A percentile compares a stretch with the other conserved stretches of the same genome.
phyloP scores from a whole-genome alignment of 1,140 invertebrate species.

The Ostrea edulis region DNA sequence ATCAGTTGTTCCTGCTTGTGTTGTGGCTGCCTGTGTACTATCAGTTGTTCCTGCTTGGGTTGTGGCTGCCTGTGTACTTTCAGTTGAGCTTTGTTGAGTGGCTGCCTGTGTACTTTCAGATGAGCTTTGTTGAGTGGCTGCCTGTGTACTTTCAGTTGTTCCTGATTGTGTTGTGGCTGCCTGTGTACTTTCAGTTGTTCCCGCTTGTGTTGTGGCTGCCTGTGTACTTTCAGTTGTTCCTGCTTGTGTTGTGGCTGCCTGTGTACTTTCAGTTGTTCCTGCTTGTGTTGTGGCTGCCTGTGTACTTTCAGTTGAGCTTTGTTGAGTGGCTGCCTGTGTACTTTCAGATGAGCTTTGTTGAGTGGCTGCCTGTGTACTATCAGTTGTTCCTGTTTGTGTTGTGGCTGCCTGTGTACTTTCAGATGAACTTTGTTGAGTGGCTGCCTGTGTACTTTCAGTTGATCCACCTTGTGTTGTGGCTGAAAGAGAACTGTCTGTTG shows the following conservation, averaged over 20 bases:
- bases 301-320: neutral
- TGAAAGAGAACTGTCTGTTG: neutral
- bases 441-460: neutral
- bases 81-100: neutral
- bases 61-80: neutral
- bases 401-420: neutral
- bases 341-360: neutral
- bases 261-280: neutral
- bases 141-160: neutral
- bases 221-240: neutral
- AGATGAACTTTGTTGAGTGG: neutral
- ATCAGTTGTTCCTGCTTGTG: neutral
- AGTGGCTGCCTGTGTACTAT: neutral
- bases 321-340: neutral
- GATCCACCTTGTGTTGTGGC: neutral
- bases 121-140: neutral
- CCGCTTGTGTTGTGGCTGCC: neutral
- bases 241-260: neutral
- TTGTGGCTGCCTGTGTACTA: neutral
- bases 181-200: neutral
- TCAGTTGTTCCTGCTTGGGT: neutral
- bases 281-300: neutral
- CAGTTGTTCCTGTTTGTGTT: neutral
- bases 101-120: too few relatives aligned
- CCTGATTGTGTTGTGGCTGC: neutral